Conservation (phyloP, 2,888 invertebrate genomes). For the Pterostichus madidus region DNA sequence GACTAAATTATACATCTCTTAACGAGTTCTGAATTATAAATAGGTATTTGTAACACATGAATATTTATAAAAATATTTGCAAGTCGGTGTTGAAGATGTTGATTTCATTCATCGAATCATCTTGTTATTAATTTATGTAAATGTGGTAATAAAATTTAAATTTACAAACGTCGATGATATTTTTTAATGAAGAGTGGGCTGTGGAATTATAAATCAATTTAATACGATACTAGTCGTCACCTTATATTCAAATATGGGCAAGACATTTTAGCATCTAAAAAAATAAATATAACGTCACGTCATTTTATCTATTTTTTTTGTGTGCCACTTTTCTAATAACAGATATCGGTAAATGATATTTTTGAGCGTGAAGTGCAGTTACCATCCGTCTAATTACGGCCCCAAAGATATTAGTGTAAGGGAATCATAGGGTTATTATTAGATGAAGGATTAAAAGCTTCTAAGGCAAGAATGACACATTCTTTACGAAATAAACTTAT, state of each 20-base stretch:
- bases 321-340: no score
- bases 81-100: not conserved
- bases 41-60: slow-evolving; percentile 44
- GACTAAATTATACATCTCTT: not conserved
- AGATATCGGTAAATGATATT: no score
- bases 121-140: slow-evolving; percentile 28
- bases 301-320: no score
- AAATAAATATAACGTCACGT: no score
- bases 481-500: no score
- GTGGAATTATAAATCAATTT: slow-evolving; percentile 12
- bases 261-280: no score
- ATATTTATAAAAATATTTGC: slow-evolving; percentile 33
- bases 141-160: slow-evolving; percentile 39
- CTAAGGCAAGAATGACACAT: no score
- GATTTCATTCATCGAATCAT: slow-evolving; percentile 42
- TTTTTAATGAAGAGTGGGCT: slow-evolving; percentile 26
- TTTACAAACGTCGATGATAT: slow-evolving; percentile 21
- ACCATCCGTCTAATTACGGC: no score
- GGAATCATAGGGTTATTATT: no score
- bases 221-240: not conserved
- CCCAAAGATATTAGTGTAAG: no score
- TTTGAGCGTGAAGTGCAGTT: no score
- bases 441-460: no score
- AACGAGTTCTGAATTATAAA: slow-evolving; percentile 13
- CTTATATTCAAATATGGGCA: not conserved